Evolutionary conservation across 2,797 vertebrate genomes (phyloP), one percentile per base, ranked within the genome.

Genomic region (Myotis pilosus): DNA sequence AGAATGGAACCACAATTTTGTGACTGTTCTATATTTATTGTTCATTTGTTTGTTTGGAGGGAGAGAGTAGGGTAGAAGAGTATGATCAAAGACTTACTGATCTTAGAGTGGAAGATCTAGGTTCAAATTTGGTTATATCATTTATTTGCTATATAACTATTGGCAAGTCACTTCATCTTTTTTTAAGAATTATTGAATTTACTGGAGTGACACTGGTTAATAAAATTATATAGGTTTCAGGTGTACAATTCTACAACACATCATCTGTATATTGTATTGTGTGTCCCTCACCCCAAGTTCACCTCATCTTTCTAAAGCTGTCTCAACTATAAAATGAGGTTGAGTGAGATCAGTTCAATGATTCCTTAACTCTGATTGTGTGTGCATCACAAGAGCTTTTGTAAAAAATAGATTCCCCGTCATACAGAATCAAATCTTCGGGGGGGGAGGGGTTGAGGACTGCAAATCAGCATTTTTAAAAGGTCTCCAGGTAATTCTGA

Each of bases 281-380:
- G 19, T 76, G 30, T 78, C 33, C 49, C n/a, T 7, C n/a, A 36
- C n/a, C n/a, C 11, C n/a, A 78, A 78, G 75, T 36, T 78, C 75
- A 78, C 49, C 20, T 78, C 22, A 62, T 83, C 62, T 83, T 87
- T 57, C 55, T 87, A 92, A 53, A 13, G 44, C 53, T 89, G 33
- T 76, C 81, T 97, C 79, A 94, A 66, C 74, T 62, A 62, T 57
- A 92, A 95, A 97, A 94, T 72, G 75, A 89, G 22, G 30, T 1
- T 71, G 36, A 81, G 57, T 69, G 13, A 92, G 44, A 57, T 82
- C 33, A 89, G 53, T 62, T 49, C n/a, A 15, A 47, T 89, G 72
- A 94, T 75, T 94, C 25, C 1, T 57, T 8, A 95, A 71, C 55
- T 57, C 36, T 62, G 13, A 89, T 38, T 69, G 1, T 86, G 36